Evolutionary conservation across 2,888 invertebrate species (phyloP).

Genomic region (Perizoma flavofasciatum): DNA sequence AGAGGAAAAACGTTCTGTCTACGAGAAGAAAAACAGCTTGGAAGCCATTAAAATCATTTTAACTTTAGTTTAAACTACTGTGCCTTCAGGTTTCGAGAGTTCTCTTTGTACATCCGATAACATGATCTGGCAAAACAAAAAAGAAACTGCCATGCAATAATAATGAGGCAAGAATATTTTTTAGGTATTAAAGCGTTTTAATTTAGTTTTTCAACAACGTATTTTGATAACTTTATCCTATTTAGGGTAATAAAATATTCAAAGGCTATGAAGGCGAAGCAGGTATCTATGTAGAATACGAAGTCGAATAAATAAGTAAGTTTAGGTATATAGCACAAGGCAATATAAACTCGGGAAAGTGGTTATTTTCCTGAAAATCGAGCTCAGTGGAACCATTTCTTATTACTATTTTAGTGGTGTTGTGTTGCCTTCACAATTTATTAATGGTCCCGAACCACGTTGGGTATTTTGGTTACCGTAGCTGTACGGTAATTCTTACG

Average conservation of each 20-base stretch:
- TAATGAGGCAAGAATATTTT: slow-evolving; percentile 13
- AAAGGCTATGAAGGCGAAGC: slow-evolving; percentile 4
- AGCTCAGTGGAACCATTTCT: slow-evolving; percentile 21
- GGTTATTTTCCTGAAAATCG: slow-evolving; percentile 15
- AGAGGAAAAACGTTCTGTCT: slow-evolving; percentile 8
- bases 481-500: slow-evolving; percentile 37
- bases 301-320: not conserved
- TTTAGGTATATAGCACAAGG: slow-evolving; percentile 4
- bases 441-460: slow-evolving; percentile 27
- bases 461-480: slow-evolving; percentile 26
- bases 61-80: too few species aligned
- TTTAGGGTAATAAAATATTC: slow-evolving; percentile 34
- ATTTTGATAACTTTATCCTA: slow-evolving; percentile 25
- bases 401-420: slow-evolving; percentile 29
- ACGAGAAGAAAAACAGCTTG: not conserved
- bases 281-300: slow-evolving; percentile 2
- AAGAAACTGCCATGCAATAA: not conserved
- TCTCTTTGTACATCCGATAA: too few species aligned
- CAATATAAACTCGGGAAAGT: slow-evolving; percentile 18
- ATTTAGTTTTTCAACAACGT: slow-evolving; percentile 20
- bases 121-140: not conserved
- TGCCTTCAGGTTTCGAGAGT: too few species aligned
- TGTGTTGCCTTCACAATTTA: slow-evolving; percentile 31
- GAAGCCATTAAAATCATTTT: too few species aligned
- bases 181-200: slow-evolving; percentile 5